phyloP scores from a whole-genome alignment of 2,888 invertebrate genomes.

The Drosophila parthenogenetica region DNA sequence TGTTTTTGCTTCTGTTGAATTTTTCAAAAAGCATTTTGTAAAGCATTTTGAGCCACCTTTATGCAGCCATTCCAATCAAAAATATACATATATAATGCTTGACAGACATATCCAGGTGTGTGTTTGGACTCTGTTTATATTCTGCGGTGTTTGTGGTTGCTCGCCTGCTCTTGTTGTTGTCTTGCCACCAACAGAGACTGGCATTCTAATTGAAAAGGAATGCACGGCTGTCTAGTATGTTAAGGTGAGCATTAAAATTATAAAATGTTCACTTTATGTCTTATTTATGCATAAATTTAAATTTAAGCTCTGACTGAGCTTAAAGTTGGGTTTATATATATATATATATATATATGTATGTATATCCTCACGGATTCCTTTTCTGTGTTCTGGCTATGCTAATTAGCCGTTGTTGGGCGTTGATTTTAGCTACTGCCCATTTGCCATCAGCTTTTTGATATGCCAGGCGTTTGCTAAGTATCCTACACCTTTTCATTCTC shows the following conservation, averaged over 20 bases:
- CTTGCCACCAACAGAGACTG: conserved; percentile 60
- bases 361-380: conserved; percentile 33
- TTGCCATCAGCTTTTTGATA: conserved; percentile 36
- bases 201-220: conserved; percentile 75
- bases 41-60: conserved; percentile 62
- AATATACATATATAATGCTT: conserved; percentile 36
- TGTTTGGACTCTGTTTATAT: conserved; percentile 53
- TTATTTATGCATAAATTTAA: conserved; percentile 64
- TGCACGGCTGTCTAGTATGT: conserved; percentile 40
- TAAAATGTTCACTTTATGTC: conserved; percentile 57
- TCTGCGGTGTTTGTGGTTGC: conserved; percentile 33
- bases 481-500: conserved; percentile 20
- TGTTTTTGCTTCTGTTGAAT: conserved; percentile 65
- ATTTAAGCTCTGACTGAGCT: conserved; percentile 50
- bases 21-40: conserved; percentile 76
- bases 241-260: conserved; percentile 40
- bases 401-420: conserved; percentile 57
- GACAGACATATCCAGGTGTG: conserved; percentile 73
- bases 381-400: conserved; percentile 57
- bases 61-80: conserved; percentile 3
- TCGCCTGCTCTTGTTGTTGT: conserved; percentile 32
- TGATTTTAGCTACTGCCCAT: conserved; percentile 40
- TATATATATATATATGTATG: neutral
- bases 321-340: conserved; percentile 22
- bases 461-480: conserved; percentile 19